Evolutionary conservation across 2,888 invertebrate genomes (phyloP).

Genomic region (Trichogramma dendrolimi): DNA sequence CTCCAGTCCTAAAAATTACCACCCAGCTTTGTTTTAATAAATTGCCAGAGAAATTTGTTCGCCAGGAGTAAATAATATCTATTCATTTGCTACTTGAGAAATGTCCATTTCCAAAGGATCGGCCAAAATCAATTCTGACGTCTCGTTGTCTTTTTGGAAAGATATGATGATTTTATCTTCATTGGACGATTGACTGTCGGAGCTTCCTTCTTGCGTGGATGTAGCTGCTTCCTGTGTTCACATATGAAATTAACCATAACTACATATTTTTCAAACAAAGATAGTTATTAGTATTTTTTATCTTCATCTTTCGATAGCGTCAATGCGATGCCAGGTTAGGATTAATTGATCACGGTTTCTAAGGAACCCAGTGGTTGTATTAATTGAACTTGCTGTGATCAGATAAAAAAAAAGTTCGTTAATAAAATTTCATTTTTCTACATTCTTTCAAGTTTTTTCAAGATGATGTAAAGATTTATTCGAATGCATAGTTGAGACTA

Average conservation of each 20-base stretch:
- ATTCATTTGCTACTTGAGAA: constrained; percentile 45
- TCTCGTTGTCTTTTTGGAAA: constrained; percentile 61
- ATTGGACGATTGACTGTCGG: constrained; percentile 68
- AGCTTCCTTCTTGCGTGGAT: constrained; percentile 68
- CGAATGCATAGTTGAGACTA: too few species aligned
- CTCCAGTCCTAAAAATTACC: background rate
- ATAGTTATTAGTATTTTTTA: background rate
- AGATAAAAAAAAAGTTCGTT: constrained; percentile 10
- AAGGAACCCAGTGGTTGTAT: constrained; percentile 24
- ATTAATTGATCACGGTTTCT: constrained; percentile 22
- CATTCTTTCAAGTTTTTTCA: too few species aligned
- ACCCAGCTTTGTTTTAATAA: constrained; percentile 6
- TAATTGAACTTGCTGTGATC: constrained; percentile 22
- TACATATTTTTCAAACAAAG: background rate
- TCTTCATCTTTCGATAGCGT: too few species aligned
- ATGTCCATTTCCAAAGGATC: constrained; percentile 44
- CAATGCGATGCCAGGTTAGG: constrained; percentile 2
- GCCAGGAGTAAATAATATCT: constrained; percentile 28
- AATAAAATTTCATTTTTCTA: too few species aligned
- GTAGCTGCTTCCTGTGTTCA: constrained; percentile 64
- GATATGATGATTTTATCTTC: constrained; percentile 77
- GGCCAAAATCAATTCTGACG: constrained; percentile 50
- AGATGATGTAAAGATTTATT: too few species aligned
- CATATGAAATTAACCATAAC: background rate
- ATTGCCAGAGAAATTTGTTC: constrained; percentile 27